A percentile compares a stretch with the other conserved stretches of the same genome.
These are phyloP conservation scores for Butastur rufipennis DNA, from an alignment of 2,113 vertebrate genomes.

Conservation along the genomic window DNA sequence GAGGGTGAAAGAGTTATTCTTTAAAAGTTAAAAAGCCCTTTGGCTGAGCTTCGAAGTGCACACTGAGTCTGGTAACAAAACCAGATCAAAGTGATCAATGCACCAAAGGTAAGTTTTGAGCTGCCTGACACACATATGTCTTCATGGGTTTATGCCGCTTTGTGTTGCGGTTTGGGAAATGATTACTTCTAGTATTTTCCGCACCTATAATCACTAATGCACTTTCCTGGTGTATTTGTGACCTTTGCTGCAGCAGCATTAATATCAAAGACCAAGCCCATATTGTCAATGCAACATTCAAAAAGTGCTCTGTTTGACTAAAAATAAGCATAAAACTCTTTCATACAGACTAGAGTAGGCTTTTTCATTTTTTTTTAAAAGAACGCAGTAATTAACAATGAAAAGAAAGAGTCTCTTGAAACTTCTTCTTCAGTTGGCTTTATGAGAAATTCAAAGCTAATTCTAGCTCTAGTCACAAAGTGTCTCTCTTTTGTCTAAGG, in stretches of 20 bases:
- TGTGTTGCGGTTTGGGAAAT: background rate
- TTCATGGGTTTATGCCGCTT: background rate
- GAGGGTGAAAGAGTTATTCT: background rate
- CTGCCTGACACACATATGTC: background rate
- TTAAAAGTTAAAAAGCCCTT: background rate
- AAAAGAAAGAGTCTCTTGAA: constrained; percentile 52
- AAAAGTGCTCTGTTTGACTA: constrained; percentile 4
- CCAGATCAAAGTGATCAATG: background rate
- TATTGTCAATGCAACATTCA: background rate
- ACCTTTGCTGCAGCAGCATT: background rate
- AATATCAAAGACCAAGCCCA: background rate
- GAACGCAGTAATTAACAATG: constrained; percentile 12
- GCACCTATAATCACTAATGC: background rate
- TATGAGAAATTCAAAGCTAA: constrained; percentile 46
- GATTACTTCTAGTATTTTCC: background rate
- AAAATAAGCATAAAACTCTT: constrained; percentile 21
- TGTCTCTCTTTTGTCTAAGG: background rate
- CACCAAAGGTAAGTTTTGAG: background rate
- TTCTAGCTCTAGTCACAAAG: constrained; percentile 22
- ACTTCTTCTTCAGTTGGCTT: constrained; percentile 9
- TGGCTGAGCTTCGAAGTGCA: background rate
- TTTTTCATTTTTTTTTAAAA: background rate
- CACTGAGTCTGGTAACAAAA: background rate
- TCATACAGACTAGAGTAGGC: background rate
- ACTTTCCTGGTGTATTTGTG: background rate